Base-by-base conservation (phyloP, 1,140 invertebrate species). In the Globodera rostochiensis region DNA sequence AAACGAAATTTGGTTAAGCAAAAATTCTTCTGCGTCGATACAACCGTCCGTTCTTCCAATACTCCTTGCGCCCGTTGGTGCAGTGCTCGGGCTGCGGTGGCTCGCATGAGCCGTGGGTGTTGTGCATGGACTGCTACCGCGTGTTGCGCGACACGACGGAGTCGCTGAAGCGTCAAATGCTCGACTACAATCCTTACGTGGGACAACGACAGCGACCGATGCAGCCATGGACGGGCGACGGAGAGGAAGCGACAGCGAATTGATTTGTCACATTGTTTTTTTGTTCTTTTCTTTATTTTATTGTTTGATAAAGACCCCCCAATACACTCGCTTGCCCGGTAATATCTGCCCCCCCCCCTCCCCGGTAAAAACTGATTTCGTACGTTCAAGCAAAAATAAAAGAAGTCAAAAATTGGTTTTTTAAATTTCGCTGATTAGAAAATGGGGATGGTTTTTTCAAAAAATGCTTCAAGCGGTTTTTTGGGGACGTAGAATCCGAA, bases 61-160 rank as follows among this genome's bases (percentile, higher is more conserved):
- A 45, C 69, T 25, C 8, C 25, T 15, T 71, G 69, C 25, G 46
- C 2, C 69, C 69, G 69, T 47, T 71, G 69, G 46, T 36, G 7
- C 36, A 13, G 25, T 71, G 69, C 7, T 6, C 25, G 25, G 6
- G 46, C 11, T 71, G 69, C 69, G 36, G 69, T 11, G 69, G 21
- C 13, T 25, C 46, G 9, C 69, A 71, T 19, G 25, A 36, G 25
- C 69, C 69, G 36, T 71, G 69, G 69, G 69, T 71, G 69, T 11
- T 71, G 36, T 71, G 69, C 19, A 11, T 71, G 69, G n/a, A 71
- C 69, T 71, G 69, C 69, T 71, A 71, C 69, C 25, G 46, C 9
- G 69, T 71, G 25, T 19, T 71, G 69, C 69, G 69, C 9, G 46
- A 47, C 67, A n/a, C 11, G 9, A 70, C 67, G n/a, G 67, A 70